Percentiles rank a stretch among this genome's conserved stretches.
phyloP scores from a whole-genome alignment of 2,113 vertebrate genomes.

The Callipepla californica region DNA sequence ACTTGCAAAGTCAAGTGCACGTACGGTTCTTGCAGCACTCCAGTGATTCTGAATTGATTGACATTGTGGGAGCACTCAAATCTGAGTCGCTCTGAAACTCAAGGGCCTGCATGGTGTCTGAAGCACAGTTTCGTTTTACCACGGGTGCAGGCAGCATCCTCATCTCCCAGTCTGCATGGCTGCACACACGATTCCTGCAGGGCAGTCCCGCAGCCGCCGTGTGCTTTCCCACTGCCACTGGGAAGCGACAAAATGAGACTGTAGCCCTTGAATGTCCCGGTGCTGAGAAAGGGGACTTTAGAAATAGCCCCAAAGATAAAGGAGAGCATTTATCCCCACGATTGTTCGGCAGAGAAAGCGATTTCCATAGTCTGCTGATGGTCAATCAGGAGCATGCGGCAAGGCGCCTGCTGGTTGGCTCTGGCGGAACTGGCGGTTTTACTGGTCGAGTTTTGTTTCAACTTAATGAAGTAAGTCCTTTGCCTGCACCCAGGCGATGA shows the following conservation, averaged over 20 bases:
- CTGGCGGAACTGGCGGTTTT: constrained; percentile 42
- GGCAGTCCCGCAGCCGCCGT: not conserved
- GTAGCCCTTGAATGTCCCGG: constrained; percentile 23
- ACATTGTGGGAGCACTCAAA: constrained; percentile 26
- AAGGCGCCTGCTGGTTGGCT: constrained; percentile 58
- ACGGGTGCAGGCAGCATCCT: not conserved
- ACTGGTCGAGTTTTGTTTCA: constrained; percentile 67
- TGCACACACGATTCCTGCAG: not conserved
- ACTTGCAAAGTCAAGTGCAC: constrained; percentile 31
- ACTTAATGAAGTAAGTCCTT: constrained; percentile 66
- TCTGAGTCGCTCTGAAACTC: constrained; percentile 48
- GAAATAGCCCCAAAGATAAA: constrained; percentile 64
- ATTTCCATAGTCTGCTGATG: constrained; percentile 68
- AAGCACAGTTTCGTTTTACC: constrained; percentile 49
- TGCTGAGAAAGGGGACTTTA: constrained; percentile 49
- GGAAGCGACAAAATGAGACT: constrained; percentile 36
- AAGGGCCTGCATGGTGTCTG: not conserved
- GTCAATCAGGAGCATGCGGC: constrained; percentile 51
- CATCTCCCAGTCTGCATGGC: not conserved
- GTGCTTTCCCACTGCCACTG: not conserved
- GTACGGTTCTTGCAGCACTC: constrained; percentile 46
- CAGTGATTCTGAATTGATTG: constrained; percentile 63
- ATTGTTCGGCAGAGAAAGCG: constrained; percentile 62
- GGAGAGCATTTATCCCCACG: constrained; percentile 59
- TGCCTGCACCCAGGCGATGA: not conserved